These are phyloP conservation scores for Limnothrissa miodon DNA, from an alignment of 2,113 vertebrate species.

Conservation along the genomic window DNA sequence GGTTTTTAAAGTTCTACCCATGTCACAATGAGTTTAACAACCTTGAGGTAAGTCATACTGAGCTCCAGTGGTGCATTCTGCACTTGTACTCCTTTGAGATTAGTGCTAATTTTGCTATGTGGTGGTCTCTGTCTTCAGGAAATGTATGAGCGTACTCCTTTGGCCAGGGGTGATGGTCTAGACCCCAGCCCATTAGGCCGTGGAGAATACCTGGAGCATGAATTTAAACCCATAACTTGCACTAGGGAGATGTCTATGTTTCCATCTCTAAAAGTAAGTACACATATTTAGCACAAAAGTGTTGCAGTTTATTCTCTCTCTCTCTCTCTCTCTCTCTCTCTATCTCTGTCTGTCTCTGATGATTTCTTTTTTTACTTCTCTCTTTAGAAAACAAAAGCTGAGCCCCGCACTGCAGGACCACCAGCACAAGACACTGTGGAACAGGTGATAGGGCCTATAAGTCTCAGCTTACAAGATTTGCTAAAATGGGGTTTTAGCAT, in stretches of 20 bases:
- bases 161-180: slow-evolving; percentile 55
- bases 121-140: slow-evolving; percentile 64
- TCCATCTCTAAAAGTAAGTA: slow-evolving; percentile 73
- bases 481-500: background rate
- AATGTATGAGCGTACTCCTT: slow-evolving; percentile 61
- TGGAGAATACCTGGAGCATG: slow-evolving; percentile 76
- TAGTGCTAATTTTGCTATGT: background rate
- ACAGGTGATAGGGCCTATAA: slow-evolving; percentile 47
- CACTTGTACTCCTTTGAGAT: background rate
- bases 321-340: background rate
- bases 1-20: slow-evolving; percentile 79
- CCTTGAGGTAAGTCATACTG: slow-evolving; percentile 75
- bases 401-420: slow-evolving; percentile 44
- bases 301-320: background rate
- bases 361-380: background rate
- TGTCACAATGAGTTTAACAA: slow-evolving; percentile 80
- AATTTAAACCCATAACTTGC: slow-evolving; percentile 65
- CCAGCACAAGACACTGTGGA: background rate
- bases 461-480: background rate
- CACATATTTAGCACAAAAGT: background rate
- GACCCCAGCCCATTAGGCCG: slow-evolving; percentile 62
- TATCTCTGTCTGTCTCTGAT: background rate
- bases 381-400: slow-evolving; percentile 69
- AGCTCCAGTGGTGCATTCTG: background rate
- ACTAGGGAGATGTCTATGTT: slow-evolving; percentile 57